Conservation (phyloP, 2,888 invertebrate genomes). For the Epinotia nisella region DNA sequence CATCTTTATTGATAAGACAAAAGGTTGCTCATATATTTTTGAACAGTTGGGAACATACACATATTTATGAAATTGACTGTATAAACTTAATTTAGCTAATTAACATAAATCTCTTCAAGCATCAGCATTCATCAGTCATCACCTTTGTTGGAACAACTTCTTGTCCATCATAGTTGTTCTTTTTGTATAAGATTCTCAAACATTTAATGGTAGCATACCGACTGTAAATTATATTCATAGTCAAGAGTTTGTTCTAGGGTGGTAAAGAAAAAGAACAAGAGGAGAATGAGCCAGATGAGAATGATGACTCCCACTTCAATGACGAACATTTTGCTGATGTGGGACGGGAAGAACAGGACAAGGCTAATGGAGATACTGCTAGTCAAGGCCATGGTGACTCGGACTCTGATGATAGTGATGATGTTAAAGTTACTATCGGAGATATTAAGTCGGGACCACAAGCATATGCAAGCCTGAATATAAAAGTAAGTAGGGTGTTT, state of each 20-base stretch:
- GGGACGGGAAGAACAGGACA: conserved; percentile 67
- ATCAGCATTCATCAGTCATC: too few species aligned
- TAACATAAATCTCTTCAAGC: too few species aligned
- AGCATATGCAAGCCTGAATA: conserved; percentile 89
- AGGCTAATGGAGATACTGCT: conserved; percentile 74
- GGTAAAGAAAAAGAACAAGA: conserved; percentile 79
- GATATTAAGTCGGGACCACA: conserved; percentile 92
- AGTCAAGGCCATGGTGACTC: conserved; percentile 85
- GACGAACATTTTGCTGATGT: conserved; percentile 81
- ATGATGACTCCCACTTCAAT: conserved; percentile 80
- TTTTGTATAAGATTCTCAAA: neutral
- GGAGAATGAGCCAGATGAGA: conserved; percentile 75
- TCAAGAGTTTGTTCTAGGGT: conserved; percentile 54
- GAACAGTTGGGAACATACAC: too few species aligned
- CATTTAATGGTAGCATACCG: neutral
- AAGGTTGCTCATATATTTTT: too few species aligned
- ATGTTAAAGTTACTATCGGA: conserved; percentile 96
- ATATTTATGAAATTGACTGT: too few species aligned
- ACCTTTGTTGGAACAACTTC: too few species aligned
- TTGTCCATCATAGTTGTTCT: too few species aligned
- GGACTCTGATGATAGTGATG: conserved; percentile 91
- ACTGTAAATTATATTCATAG: neutral
- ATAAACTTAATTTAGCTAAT: too few species aligned
- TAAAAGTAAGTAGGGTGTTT: conserved; percentile 80
- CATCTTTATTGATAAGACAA: too few species aligned